Base-by-base conservation (phyloP, 1,140 invertebrate genomes). In the Lepidurus packardi region DNA sequence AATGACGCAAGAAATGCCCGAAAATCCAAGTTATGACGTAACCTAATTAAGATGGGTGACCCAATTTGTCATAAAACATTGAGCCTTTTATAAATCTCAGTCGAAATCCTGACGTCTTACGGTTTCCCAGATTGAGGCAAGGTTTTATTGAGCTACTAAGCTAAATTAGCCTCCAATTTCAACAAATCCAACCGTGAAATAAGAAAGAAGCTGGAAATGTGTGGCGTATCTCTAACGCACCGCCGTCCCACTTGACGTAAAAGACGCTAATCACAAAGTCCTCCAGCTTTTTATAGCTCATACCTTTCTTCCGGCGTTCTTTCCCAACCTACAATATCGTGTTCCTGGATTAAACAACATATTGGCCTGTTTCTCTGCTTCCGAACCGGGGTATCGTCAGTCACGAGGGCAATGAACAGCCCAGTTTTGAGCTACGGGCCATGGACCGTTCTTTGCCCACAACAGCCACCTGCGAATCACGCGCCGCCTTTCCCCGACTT, bases 341-440 rank as follows among this genome's bases (percentile, higher is more conserved):
- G 16, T 65, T 21, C 13, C 53, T 65, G 13, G 6, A 65, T 65
- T 65, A 65, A 65, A 13, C 1, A 21, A 65, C 53, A 11, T 47
- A 65, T 65, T 65, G 53, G 8, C 53, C 53, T n/a, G 53, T 21
- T 65, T 65, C 53, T 21, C 21, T 16, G 53, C 53, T 65, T 65
- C 53, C 13, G 13, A 16, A 21, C 16, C 6, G 53, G 53, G 8
- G 3, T 34, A 34, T 21, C 21, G 53, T 65, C 53, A 65, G 53
- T 65, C 53, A 65, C 16, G 53, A 65, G 53, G 53, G 21, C 53
- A 65, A 65, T 65, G 53, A 65, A 16, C 53, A 65, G 53, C 53
- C 53, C 53, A 65, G 34, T 16, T 65, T 65, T 65, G n/a, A 65
- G 21, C 21, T 65, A 65, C 21, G 53, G 53, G 53, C 21, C 53